These are phyloP conservation scores for Luperina testacea DNA, from an alignment of 2,888 invertebrate species.

Conservation along the genomic window DNA sequence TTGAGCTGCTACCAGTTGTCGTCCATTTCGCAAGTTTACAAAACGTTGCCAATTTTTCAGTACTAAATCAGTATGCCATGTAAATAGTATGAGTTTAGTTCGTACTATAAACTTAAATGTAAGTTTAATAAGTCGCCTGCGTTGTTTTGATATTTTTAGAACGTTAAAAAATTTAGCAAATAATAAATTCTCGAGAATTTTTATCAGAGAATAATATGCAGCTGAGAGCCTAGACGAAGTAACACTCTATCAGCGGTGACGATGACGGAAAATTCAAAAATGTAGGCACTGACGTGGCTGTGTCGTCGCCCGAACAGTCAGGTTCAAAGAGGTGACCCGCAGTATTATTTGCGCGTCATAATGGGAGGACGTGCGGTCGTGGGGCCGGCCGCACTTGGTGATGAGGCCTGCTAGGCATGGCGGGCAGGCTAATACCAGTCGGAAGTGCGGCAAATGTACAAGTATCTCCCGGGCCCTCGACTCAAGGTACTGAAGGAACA, in stretches of 20 bases:
- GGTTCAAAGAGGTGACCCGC: no score
- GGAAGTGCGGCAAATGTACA: no score
- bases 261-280: neutral
- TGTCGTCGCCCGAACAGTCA: no score
- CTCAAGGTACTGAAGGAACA: no score
- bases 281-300: neutral
- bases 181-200: neutral
- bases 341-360: no score
- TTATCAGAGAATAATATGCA: neutral
- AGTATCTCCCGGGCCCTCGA: no score
- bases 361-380: no score
- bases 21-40: neutral
- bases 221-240: neutral
- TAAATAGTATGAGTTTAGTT: neutral
- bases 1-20: no score
- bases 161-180: neutral
- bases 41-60: neutral
- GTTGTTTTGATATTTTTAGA: neutral
- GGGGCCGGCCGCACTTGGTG: no score
- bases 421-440: no score
- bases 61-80: neutral
- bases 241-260: neutral
- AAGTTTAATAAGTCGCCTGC: no score
- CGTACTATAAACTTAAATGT: neutral
- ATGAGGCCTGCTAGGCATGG: no score